Evolutionary conservation across 2,888 invertebrate genomes (phyloP).

Genomic region (Melanotus villosus): DNA sequence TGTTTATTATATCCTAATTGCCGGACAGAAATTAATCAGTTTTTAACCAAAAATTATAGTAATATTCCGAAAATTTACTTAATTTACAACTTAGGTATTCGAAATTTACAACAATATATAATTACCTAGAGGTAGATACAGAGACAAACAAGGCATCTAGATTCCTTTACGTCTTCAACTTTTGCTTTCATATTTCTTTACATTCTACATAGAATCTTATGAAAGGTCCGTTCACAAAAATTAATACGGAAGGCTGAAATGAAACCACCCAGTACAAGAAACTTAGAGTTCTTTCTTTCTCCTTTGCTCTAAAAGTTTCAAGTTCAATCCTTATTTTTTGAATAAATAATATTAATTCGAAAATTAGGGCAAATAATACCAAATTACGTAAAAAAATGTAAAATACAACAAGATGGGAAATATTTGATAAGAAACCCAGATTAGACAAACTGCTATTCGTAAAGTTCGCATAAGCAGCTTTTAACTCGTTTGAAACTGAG

Average conservation of each 20-base stretch:
- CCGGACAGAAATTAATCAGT: neutral
- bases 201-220: conserved; percentile 3
- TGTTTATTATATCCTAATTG: conserved; percentile 12
- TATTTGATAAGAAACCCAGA: too few species aligned
- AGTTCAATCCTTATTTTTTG: too few species aligned
- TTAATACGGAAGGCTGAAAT: neutral
- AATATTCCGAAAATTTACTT: neutral
- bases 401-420: too few species aligned
- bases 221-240: conserved; percentile 13
- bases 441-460: too few species aligned
- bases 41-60: neutral
- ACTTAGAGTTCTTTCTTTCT: too few species aligned
- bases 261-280: too few species aligned
- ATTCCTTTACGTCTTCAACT: conserved; percentile 6
- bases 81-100: neutral
- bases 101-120: neutral
- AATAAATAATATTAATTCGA: too few species aligned
- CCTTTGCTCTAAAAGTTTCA: too few species aligned
- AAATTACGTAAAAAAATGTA: too few species aligned
- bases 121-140: neutral
- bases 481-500: too few species aligned
- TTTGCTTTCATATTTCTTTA: conserved; percentile 13
- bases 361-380: too few species aligned
- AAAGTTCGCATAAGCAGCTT: too few species aligned
- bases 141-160: neutral